These are phyloP conservation scores for Sinocyclocheilus grahami DNA, from an alignment of 2,113 vertebrate species.

Conservation along the genomic window DNA sequence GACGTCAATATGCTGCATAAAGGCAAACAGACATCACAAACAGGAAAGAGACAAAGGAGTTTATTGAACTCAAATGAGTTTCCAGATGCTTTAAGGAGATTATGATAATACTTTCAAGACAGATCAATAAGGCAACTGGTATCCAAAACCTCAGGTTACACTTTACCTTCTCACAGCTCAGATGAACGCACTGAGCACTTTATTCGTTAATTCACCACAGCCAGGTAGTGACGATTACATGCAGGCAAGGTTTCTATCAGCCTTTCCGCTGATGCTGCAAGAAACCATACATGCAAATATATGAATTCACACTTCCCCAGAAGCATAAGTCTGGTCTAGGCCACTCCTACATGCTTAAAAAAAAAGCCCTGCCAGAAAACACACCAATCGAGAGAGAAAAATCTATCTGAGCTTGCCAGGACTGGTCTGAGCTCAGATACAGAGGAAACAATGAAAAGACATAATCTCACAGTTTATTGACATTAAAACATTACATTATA, in stretches of 20 bases:
- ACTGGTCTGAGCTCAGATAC: constrained; percentile 70
- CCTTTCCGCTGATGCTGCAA: constrained; percentile 15
- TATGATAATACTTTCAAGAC: constrained; percentile 9
- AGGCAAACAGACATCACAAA: neutral
- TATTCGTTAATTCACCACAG: neutral
- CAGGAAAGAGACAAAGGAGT: neutral
- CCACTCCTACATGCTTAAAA: constrained; percentile 56
- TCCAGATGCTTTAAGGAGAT: constrained; percentile 18
- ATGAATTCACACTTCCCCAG: constrained; percentile 50
- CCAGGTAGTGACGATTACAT: neutral
- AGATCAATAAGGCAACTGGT: constrained; percentile 59
- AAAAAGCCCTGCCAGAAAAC: constrained; percentile 54
- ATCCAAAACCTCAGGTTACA: constrained; percentile 54
- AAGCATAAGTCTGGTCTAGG: constrained; percentile 55
- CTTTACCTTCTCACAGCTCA: constrained; percentile 28
- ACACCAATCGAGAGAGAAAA: constrained; percentile 40
- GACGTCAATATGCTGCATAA: neutral
- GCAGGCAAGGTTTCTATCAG: neutral
- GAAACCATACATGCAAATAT: neutral
- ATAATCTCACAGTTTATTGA: constrained; percentile 42
- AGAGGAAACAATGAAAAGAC: constrained; percentile 58
- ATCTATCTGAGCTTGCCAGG: constrained; percentile 50
- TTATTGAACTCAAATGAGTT: constrained; percentile 56
- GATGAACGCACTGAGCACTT: neutral
- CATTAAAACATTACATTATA: constrained; percentile 21